Conservation (phyloP, 2,797 vertebrate species). For the Phrynocephalus vlangalii region DNA sequence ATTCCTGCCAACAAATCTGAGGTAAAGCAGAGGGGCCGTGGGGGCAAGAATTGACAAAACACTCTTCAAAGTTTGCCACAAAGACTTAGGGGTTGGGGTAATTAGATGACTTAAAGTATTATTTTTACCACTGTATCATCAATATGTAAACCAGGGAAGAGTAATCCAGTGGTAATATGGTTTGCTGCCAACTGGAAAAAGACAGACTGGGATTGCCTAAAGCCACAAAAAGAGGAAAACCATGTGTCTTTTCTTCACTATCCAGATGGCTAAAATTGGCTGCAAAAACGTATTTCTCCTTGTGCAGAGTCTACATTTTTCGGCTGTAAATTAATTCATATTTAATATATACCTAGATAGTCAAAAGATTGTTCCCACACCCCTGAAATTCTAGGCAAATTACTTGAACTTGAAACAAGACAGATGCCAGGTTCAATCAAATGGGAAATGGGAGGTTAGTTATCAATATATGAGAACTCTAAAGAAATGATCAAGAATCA, state of each 20-base stretch:
- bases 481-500: too few relatives aligned
- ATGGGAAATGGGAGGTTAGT: not conserved
- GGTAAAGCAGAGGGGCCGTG: too few relatives aligned
- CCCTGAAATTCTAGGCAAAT: too few relatives aligned
- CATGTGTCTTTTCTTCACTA: slow-evolving; percentile 20
- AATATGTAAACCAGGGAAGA: slow-evolving; percentile 35
- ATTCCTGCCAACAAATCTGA: not conserved
- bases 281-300: slow-evolving; percentile 9
- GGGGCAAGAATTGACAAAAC: too few relatives aligned
- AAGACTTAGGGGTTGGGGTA: not conserved
- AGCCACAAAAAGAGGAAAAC: not conserved
- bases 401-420: not conserved
- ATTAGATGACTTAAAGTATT: not conserved
- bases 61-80: too few relatives aligned
- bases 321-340: not conserved
- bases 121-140: too few relatives aligned
- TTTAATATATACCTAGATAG: not conserved
- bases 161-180: not conserved
- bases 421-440: not conserved
- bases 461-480: not conserved
- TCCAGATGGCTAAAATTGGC: slow-evolving; percentile 41
- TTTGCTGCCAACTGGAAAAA: slow-evolving; percentile 31
- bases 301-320: not conserved
- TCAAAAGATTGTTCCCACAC: too few relatives aligned
- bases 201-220: slow-evolving; percentile 28